phyloP scores from a whole-genome alignment of 2,797 vertebrate species.

The Leucoraja ocellata region DNA sequence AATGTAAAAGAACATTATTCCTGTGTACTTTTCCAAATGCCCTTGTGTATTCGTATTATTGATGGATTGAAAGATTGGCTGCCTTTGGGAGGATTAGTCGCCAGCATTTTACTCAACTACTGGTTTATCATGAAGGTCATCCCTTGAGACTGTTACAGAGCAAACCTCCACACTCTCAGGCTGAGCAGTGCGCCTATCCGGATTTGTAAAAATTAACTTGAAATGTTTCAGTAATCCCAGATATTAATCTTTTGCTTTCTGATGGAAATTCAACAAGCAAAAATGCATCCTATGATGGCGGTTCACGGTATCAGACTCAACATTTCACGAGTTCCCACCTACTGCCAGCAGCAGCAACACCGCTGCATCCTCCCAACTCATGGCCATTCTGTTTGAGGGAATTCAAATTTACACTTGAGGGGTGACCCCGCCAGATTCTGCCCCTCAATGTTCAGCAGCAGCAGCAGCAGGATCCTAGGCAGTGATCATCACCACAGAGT shows the following conservation, averaged over 20 bases:
- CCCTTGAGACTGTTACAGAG: background rate
- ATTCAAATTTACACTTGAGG: no score
- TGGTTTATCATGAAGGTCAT: background rate
- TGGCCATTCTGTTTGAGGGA: no score
- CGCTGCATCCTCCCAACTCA: no score
- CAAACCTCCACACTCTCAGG: background rate
- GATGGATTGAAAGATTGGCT: background rate
- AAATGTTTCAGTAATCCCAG: background rate
- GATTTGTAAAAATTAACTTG: background rate
- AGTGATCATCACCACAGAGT: no score
- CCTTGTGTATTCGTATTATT: background rate
- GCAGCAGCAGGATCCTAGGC: no score
- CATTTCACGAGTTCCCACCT: no score
- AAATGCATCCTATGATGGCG: no score
- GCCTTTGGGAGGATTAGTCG: background rate
- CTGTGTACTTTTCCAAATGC: background rate
- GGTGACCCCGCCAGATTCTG: no score
- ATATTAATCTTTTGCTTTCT: background rate
- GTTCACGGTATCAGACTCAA: no score
- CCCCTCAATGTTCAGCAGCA: no score
- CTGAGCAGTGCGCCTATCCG: no score
- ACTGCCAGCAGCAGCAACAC: no score
- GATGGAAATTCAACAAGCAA: background rate
- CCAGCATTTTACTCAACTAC: background rate
- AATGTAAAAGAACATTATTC: background rate